Conservation (phyloP, 1,140 invertebrate genomes). For the Brachystomella parvula region DNA sequence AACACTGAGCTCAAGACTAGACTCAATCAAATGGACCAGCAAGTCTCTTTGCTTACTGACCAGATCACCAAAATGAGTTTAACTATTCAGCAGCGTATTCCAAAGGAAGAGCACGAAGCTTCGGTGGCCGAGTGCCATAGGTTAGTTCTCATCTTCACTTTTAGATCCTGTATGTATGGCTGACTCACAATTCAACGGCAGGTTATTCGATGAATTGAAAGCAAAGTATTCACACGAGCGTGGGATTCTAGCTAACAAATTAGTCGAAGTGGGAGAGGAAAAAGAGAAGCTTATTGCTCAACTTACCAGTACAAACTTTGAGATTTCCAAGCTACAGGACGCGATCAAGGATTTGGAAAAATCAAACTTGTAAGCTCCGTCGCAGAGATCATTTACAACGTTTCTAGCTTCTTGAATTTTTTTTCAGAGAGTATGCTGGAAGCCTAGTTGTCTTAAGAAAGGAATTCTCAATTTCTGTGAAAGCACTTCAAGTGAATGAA, state of each 20-base stretch:
- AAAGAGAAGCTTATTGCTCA: conserved; percentile 45
- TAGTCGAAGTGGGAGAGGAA: conserved; percentile 44
- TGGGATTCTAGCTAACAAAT: conserved; percentile 43
- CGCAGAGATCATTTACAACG: not conserved
- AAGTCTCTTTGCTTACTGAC: conserved; percentile 47
- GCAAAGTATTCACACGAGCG: conserved; percentile 53
- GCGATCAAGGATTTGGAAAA: conserved; percentile 46
- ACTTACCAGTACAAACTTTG: conserved; percentile 43
- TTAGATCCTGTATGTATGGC: conserved; percentile 9
- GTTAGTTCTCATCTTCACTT: conserved; percentile 36
- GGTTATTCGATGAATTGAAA: conserved; percentile 56
- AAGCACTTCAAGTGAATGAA: conserved; percentile 29
- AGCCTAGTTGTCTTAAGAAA: conserved; percentile 8
- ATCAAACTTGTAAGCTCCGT: conserved; percentile 45
- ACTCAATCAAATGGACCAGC: conserved; percentile 50
- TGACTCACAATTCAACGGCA: no score
- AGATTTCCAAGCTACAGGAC: conserved; percentile 47
- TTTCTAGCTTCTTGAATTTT: conserved; percentile 13
- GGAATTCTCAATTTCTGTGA: conserved; percentile 47
- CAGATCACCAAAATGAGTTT: conserved; percentile 49
- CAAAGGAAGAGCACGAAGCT: conserved; percentile 48
- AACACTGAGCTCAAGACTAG: conserved; percentile 9
- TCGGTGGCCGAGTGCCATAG: conserved; percentile 55
- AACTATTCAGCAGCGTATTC: conserved; percentile 48
- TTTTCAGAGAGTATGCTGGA: not conserved